Percentiles rank a stretch among this genome's conserved stretches.
phyloP scores from a whole-genome alignment of 2,113 vertebrate genomes.

The Gorsachius goisagi region DNA sequence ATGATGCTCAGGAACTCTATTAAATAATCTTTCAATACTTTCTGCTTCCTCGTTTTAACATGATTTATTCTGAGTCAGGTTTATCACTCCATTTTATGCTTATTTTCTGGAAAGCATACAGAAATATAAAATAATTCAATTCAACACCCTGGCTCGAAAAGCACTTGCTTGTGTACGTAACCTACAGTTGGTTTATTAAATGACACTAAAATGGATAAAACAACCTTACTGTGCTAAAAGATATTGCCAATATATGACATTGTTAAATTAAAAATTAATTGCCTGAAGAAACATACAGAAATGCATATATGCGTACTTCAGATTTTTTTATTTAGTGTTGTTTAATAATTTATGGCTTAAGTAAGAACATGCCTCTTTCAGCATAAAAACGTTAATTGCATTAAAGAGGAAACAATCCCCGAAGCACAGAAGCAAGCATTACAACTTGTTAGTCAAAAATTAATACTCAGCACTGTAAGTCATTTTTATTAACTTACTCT shows the following conservation, averaged over 20 bases:
- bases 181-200: not conserved
- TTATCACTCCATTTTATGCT: slow-evolving; percentile 36
- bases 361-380: slow-evolving; percentile 38
- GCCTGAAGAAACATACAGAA: slow-evolving; percentile 37
- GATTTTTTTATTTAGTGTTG: slow-evolving; percentile 33
- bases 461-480: not conserved
- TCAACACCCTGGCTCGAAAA: not conserved
- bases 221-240: not conserved
- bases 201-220: not conserved
- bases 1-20: slow-evolving; percentile 38
- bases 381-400: slow-evolving; percentile 55
- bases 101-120: slow-evolving; percentile 42
- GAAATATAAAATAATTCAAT: slow-evolving; percentile 29
- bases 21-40: slow-evolving; percentile 37
- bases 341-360: slow-evolving; percentile 49
- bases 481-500: slow-evolving; percentile 55
- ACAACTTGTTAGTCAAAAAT: slow-evolving; percentile 46
- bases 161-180: not conserved
- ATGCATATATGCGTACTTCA: not conserved
- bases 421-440: not conserved
- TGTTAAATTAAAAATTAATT: slow-evolving; percentile 63
- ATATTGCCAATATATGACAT: slow-evolving; percentile 16
- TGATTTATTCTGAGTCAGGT: slow-evolving; percentile 37
- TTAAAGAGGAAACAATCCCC: slow-evolving; percentile 37
- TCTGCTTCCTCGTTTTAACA: not conserved